Evolutionary conservation across 53 echinoderm and acorn worm genomes (phyloP).

Genomic region (Holothuria leucospilota): DNA sequence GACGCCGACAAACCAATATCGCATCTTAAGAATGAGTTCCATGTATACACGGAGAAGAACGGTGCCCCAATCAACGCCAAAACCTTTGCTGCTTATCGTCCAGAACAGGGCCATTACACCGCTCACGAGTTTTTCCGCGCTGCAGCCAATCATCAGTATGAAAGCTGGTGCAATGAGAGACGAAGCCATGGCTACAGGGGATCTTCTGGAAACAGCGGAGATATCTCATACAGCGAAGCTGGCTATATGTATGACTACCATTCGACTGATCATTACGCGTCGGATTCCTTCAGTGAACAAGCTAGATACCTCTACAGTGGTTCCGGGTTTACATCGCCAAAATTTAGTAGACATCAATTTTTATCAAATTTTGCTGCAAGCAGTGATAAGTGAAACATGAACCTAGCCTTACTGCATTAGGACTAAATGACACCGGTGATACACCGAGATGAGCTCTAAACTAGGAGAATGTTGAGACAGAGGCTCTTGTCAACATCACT

Average conservation of each 20-base stretch:
- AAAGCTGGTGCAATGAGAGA: conserved; percentile 41
- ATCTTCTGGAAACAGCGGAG: neutral
- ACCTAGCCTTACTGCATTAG: too few relatives aligned
- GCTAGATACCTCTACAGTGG: conserved; percentile 29
- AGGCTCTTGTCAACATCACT: too few relatives aligned
- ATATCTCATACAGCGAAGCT: neutral
- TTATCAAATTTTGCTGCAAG: conserved; percentile 1
- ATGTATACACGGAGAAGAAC: conserved; percentile 83
- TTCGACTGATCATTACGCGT: conserved; percentile 6
- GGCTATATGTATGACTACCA: conserved; percentile 27
- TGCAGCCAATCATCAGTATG: conserved; percentile 1
- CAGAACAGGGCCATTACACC: conserved; percentile 33
- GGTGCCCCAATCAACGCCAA: conserved; percentile 25
- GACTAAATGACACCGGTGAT: too few relatives aligned
- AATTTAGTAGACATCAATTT: conserved; percentile 32
- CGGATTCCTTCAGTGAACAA: conserved; percentile 20
- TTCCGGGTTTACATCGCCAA: conserved; percentile 11
- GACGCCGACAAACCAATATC: conserved; percentile 86
- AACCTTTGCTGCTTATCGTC: conserved; percentile 19
- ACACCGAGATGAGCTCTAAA: too few relatives aligned
- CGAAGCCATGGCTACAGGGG: conserved; percentile 45
- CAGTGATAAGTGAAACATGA: too few relatives aligned
- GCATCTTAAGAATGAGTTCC: conserved; percentile 87
- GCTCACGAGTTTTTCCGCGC: conserved; percentile 48
- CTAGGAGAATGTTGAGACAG: too few relatives aligned